These are phyloP conservation scores for Microcebus griseorufus DNA, from an alignment of 2,113 vertebrate genomes.

Conservation along the genomic window DNA sequence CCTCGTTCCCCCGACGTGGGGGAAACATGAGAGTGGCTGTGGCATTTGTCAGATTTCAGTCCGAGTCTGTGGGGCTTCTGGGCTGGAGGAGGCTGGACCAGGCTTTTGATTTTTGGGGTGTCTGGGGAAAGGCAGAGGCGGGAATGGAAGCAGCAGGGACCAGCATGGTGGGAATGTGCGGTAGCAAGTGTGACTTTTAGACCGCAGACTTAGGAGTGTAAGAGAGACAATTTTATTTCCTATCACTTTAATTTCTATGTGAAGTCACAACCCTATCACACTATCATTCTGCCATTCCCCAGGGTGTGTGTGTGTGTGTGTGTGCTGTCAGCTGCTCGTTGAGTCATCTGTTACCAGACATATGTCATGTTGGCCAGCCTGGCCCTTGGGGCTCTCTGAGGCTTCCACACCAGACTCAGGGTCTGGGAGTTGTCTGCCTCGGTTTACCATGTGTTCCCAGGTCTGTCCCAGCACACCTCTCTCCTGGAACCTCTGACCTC, in stretches of 20 bases:
- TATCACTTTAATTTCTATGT: background rate
- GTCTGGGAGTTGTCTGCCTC: background rate
- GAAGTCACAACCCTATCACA: background rate
- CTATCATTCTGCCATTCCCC: background rate
- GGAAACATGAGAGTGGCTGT: background rate
- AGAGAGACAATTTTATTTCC: conserved; percentile 29
- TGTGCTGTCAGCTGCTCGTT: background rate
- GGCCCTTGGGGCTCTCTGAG: background rate
- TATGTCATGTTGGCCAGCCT: background rate
- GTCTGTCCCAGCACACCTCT: background rate
- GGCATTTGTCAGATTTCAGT: background rate
- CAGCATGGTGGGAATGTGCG: background rate
- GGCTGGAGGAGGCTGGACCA: background rate
- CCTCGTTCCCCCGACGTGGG: background rate
- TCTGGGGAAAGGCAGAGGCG: background rate
- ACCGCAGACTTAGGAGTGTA: background rate
- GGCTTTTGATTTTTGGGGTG: background rate
- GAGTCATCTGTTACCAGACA: background rate
- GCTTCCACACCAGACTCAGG: background rate
- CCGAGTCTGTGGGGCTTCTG: background rate
- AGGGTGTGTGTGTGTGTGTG: background rate
- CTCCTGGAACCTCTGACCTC: background rate
- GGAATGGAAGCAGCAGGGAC: background rate
- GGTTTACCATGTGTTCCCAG: background rate
- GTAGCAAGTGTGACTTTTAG: background rate